phyloP scores from a whole-genome alignment of 2,113 vertebrate genomes.

The Malurus melanocephalus region DNA sequence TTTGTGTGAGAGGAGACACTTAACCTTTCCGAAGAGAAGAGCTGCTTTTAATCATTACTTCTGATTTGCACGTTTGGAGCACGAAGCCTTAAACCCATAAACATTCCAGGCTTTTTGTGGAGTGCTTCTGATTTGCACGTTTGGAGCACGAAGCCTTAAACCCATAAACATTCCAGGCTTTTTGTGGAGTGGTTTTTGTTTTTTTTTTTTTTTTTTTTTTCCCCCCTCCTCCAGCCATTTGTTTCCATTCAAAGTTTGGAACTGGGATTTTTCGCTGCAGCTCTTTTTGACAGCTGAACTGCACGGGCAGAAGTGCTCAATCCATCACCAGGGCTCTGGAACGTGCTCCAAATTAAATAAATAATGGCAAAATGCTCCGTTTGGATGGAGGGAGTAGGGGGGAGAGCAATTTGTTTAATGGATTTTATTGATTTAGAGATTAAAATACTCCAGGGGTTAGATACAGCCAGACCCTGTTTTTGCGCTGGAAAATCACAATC shows the following conservation, averaged over 20 bases:
- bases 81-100: background rate
- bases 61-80: conserved; percentile 25
- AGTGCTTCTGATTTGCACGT: conserved; percentile 18
- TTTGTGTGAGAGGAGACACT: conserved; percentile 57
- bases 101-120: conserved; percentile 1
- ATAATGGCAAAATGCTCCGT: background rate
- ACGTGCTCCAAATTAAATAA: conserved; percentile 18
- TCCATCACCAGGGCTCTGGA: conserved; percentile 21
- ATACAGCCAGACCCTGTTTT: background rate
- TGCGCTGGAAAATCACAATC: conserved; percentile 62
- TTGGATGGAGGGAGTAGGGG: background rate
- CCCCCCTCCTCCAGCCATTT: background rate
- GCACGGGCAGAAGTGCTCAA: background rate
- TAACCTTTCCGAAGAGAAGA: conserved; percentile 51
- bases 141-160: background rate
- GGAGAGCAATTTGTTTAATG: conserved; percentile 72
- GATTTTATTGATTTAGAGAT: conserved; percentile 66
- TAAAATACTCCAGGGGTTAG: conserved; percentile 62
- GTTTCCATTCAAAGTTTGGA: conserved; percentile 22
- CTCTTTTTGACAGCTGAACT: background rate
- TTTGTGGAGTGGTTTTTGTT: background rate
- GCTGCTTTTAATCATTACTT: conserved; percentile 49
- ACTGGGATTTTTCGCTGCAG: background rate
- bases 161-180: background rate
- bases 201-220: background rate